Conservation (phyloP, 2,113 vertebrate genomes). For the Cricetomys ansorgei region DNA sequence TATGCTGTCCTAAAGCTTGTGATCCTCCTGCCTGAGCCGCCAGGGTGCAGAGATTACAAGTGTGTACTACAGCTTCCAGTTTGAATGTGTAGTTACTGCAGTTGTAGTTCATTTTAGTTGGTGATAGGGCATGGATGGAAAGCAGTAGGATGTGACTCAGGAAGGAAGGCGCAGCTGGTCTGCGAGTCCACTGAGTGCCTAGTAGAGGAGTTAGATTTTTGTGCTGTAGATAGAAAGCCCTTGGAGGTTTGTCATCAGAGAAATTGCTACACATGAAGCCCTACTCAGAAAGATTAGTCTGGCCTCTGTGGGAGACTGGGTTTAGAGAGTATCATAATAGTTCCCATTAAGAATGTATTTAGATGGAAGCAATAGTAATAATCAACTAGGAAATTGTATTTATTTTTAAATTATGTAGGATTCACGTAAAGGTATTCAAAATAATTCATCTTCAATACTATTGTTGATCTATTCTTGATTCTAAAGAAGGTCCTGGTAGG, state of each 20-base stretch:
- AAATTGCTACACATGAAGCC: background rate
- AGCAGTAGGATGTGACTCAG: background rate
- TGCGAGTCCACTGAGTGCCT: background rate
- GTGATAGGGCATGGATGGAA: background rate
- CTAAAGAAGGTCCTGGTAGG: background rate
- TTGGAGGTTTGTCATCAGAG: background rate
- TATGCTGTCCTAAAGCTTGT: background rate
- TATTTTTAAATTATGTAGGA: constrained; percentile 41
- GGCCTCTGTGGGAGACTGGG: background rate
- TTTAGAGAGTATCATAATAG: background rate
- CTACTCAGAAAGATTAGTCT: constrained; percentile 6
- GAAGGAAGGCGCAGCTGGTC: background rate
- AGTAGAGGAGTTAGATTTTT: background rate
- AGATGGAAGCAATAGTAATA: background rate
- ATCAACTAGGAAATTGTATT: background rate
- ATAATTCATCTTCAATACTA: background rate
- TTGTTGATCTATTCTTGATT: background rate
- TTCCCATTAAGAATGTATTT: constrained; percentile 41
- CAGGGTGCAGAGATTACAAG: background rate
- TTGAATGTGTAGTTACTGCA: background rate
- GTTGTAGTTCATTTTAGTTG: background rate
- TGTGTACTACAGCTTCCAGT: background rate
- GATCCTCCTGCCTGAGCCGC: background rate
- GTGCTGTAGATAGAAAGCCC: background rate
- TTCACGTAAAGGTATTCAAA: background rate